These are phyloP conservation scores for Corythornis cristatus DNA, from an alignment of 2,113 vertebrate genomes.

Conservation along the genomic window DNA sequence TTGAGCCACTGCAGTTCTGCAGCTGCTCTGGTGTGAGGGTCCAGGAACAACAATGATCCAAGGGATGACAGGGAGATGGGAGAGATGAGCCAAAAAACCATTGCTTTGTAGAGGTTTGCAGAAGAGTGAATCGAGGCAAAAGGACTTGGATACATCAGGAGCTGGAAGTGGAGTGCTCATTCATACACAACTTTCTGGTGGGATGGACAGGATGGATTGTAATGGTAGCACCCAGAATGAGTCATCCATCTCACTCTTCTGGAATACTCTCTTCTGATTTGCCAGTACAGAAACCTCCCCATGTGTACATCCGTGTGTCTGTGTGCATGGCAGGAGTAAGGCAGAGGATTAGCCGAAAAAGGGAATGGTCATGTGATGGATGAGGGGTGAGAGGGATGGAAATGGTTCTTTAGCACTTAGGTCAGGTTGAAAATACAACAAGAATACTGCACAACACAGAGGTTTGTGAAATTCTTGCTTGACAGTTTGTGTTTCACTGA, in stretches of 20 bases:
- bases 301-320: accelerated
- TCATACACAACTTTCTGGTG: accelerated
- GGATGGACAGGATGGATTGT: not conserved
- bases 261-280: not conserved
- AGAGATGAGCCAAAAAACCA: no score
- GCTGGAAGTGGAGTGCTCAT: not conserved
- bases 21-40: not conserved
- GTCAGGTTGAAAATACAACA: not conserved
- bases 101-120: not conserved
- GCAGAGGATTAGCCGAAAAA: not conserved
- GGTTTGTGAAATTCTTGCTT: not conserved
- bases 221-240: not conserved
- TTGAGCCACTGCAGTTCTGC: not conserved
- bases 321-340: not conserved
- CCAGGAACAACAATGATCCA: accelerated
- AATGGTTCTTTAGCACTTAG: not conserved
- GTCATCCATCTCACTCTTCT: not conserved
- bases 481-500: not conserved
- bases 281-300: not conserved
- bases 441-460: accelerated
- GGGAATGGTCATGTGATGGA: not conserved
- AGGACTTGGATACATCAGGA: not conserved
- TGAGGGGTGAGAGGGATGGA: not conserved
- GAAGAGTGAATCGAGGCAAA: not conserved
- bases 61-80: not conserved